Base-by-base conservation (phyloP, 2,888 invertebrate species). In the Tanaodytes sp. region DNA sequence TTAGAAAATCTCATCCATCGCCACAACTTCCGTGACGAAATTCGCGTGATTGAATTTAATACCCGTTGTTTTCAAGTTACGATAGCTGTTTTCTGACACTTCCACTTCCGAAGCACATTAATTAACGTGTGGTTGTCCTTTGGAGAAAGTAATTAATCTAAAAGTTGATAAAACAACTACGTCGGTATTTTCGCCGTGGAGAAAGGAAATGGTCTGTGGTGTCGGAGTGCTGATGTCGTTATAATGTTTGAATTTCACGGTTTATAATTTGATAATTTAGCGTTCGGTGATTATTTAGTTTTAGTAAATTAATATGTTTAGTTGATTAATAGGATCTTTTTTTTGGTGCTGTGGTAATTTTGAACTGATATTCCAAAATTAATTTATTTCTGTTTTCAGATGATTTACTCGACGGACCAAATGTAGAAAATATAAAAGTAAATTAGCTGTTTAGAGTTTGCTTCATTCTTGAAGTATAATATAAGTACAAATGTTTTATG, bases 81-180 rank as follows among this genome's bases (percentile, higher is more conserved):
- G 43, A 33, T 54, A 33, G 57, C 20, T 15, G 27, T 45, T 37
- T 57, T 33, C 42, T 57, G 55, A 55, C 42, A 55, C 55, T 43
- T 55, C 14, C 48, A 48, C 31, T 58, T 48, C 19, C 18, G 15
- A 33, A 16, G 42, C 19, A 16, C 33, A 59, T 59, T 59, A 59
- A 59, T 59, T 33, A 59, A 33, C 49, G 18, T 42, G 59, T 36
- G 49, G 59, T 59, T 48, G 49, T 42, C 40, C 49, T 59, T 48
- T 40, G 14, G 48, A 39, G 58, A 58, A 58, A 48, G 48, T 59
- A 59, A 59, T 59, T 59, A 59, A 59, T 59, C 48, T 49, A 23
- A 49, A 49, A 48, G 49, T 49, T 59, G 59, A 59, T 59, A 59
- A 59, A 40, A 59, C 49, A 23, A 59, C 15, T 16, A 20, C 23